Evolutionary conservation across 2,888 invertebrate species (phyloP), one percentile per base, ranked within the genome.

Genomic region (Halictus quadricinctus): DNA sequence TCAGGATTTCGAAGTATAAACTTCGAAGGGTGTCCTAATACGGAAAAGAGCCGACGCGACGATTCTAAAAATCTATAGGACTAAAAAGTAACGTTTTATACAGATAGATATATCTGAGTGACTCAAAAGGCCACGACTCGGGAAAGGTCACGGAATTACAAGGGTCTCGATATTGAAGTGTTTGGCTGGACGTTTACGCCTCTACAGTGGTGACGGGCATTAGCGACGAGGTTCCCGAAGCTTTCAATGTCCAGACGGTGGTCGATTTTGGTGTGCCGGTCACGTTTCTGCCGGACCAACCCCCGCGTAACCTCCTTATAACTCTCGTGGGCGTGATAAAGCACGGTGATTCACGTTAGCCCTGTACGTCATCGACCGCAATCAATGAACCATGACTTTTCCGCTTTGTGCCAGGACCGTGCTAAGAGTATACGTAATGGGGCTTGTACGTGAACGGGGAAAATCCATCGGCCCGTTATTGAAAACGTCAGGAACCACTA

Each of bases 371-470:
- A 85, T 89, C 84, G 83, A 75, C 75, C 58, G 84, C 64, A 86
- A 89, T 90, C 91, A 89, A 90, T 87, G 91, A 83, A 81, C 86
- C 85, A 74, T 75, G 85, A 79, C 83, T 87, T 76, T 87, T 77
- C 58, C 74, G 75, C 85, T 84, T 87, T 81, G 75, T 79, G 66
- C 78, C 72, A 72, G 66, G 41, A 66, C 48, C 77, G 29, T 60
- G 78, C 77, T 84, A 84, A 78, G 86, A 64, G 78, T 70, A 81
- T 72, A 84, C 74, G 76, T 87, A 90, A 90, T 84, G 86, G 87
- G 79, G 82, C 84, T 88, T 85, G 80, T 85, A 90, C 90, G 90
- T 88, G 90, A 88, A 90, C 84, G 82, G 88, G 83, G 88, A 84
- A 88, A 89, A 88, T 90, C 85, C 84, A 84, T 89, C 79, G 89